Evolutionary conservation across 2,888 invertebrate species (phyloP).

Genomic region (Sacculina carcini): DNA sequence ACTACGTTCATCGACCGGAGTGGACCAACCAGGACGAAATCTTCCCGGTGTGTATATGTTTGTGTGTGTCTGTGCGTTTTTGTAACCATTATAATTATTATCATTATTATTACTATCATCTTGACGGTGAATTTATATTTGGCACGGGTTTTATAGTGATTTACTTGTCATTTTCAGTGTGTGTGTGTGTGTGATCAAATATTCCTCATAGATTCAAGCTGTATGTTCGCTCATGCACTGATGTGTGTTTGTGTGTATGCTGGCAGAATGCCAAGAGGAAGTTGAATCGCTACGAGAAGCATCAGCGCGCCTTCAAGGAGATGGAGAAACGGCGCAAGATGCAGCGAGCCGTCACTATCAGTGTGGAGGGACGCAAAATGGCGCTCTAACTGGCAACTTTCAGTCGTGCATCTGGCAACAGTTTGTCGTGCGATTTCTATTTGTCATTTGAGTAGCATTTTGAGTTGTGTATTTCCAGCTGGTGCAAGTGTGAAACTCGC

Average conservation of each 20-base stretch:
- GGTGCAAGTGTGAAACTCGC: conserved; percentile 2
- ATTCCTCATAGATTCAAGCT: no score
- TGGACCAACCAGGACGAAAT: conserved; percentile 70
- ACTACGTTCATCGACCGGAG: conserved; percentile 81
- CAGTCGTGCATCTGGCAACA: no score
- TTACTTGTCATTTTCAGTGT: no score
- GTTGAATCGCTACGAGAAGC: conserved; percentile 68
- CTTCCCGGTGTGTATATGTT: conserved; percentile 12
- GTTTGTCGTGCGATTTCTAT: not conserved
- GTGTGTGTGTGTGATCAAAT: no score
- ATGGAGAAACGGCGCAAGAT: conserved; percentile 48
- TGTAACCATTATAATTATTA: no score
- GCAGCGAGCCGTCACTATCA: conserved; percentile 69
- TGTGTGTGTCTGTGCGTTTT: not conserved
- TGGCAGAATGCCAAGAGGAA: conserved; percentile 17
- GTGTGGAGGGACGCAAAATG: conserved; percentile 91
- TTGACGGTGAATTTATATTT: no score
- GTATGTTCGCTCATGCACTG: no score
- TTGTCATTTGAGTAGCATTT: conserved; percentile 3
- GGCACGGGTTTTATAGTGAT: no score
- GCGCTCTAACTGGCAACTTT: conserved; percentile 51
- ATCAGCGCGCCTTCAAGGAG: conserved; percentile 70
- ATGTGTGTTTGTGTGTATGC: no score
- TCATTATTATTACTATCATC: no score
- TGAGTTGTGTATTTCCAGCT: conserved; percentile 6